These are phyloP conservation scores for Drosophila virilis DNA, from an alignment of 1,140 invertebrate species.

Conservation along the genomic window DNA sequence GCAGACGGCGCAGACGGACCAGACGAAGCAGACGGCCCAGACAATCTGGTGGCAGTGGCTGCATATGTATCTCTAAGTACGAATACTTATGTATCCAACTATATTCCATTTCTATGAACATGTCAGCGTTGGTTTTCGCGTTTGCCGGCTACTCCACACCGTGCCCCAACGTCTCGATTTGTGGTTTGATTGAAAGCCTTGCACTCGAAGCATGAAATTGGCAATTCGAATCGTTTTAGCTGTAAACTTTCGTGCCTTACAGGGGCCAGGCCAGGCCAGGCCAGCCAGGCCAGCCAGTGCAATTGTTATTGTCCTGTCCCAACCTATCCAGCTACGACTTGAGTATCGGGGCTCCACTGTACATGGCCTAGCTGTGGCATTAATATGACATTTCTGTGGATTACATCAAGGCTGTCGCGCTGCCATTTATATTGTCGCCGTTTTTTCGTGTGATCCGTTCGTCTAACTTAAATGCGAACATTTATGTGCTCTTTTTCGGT, in stretches of 20 bases:
- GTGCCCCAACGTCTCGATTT: conserved; percentile 1
- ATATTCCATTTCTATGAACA: conserved; percentile 32
- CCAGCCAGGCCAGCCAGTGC: conserved; percentile 1
- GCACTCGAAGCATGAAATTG: conserved; percentile 77
- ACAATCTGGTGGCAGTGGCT: neutral
- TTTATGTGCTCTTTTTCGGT: neutral
- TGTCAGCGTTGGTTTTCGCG: conserved; percentile 26
- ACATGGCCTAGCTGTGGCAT: conserved; percentile 19
- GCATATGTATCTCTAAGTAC: conserved; percentile 12
- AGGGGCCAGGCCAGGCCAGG: neutral
- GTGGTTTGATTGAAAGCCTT: conserved; percentile 58
- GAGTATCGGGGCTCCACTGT: neutral
- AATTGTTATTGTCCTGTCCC: conserved; percentile 22
- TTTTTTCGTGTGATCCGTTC: neutral
- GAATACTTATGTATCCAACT: conserved; percentile 23
- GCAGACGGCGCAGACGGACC: neutral
- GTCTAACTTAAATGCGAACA: conserved; percentile 5
- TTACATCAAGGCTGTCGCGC: conserved; percentile 23
- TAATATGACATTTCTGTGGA: conserved; percentile 45
- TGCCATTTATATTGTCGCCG: conserved; percentile 6
- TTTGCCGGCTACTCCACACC: neutral
- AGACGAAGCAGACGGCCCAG: neutral
- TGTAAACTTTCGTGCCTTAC: conserved; percentile 67
- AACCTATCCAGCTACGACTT: too few relatives aligned
- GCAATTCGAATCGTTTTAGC: conserved; percentile 76